Evolutionary conservation across 2,888 invertebrate species (phyloP).

Genomic region (Hemaris fuciformis): DNA sequence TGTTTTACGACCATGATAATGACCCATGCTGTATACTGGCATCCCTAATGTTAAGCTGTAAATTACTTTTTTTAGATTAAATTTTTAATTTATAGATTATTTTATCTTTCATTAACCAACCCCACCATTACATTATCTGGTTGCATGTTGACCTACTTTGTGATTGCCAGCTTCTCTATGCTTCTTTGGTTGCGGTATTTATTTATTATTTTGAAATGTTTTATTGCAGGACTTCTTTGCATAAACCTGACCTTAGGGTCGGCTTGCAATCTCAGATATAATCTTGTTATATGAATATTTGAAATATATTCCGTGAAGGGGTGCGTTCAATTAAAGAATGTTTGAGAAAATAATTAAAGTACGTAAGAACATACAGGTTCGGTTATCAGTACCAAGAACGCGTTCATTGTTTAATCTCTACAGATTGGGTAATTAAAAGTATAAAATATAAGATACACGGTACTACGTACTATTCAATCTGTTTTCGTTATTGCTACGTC

Average conservation of each 20-base stretch:
- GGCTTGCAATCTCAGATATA: slow-evolving; percentile 16
- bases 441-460: background rate
- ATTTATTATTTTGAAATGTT: slow-evolving; percentile 40
- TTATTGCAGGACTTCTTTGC: slow-evolving; percentile 37
- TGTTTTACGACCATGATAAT: slow-evolving; percentile 4
- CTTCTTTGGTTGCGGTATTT: slow-evolving; percentile 52
- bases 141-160: slow-evolving; percentile 46
- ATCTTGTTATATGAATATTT: background rate
- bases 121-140: slow-evolving; percentile 39
- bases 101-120: slow-evolving; percentile 40
- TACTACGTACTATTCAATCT: background rate
- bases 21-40: background rate
- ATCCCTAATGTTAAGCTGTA: slow-evolving; percentile 37
- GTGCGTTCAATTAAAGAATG: slow-evolving; percentile 12
- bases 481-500: background rate
- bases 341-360: too few species aligned
- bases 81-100: slow-evolving; percentile 42
- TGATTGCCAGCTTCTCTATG: slow-evolving; percentile 40
- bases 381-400: too few species aligned
- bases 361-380: too few species aligned
- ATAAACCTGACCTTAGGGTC: slow-evolving; percentile 26
- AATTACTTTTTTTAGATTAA: slow-evolving; percentile 58
- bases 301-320: slow-evolving; percentile 11
- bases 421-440: too few species aligned
- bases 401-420: background rate